A percentile compares a stretch with the other conserved stretches of the same genome.
phyloP scores from a whole-genome alignment of 2,797 vertebrate genomes.

The Chaetodon trifasciatus region DNA sequence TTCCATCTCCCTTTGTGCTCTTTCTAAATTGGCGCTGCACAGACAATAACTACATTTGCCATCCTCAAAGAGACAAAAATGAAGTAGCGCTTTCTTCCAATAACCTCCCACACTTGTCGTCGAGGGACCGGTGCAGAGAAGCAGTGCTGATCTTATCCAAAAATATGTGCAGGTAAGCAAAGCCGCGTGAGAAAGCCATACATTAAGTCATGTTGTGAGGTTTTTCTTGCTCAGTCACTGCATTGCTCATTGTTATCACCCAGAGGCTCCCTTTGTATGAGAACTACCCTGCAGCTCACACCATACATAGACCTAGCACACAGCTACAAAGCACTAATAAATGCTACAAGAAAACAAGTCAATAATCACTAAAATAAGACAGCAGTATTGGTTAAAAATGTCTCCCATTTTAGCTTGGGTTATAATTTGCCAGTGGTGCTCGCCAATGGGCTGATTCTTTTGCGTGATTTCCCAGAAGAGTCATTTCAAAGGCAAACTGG shows the following conservation, averaged over 20 bases:
- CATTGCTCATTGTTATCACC: slow-evolving; percentile 69
- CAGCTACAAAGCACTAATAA: slow-evolving; percentile 5
- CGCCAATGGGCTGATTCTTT: too few species aligned
- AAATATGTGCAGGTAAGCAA: slow-evolving; percentile 81
- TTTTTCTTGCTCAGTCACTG: slow-evolving; percentile 67
- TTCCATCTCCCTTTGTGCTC: slow-evolving; percentile 13
- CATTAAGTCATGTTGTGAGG: slow-evolving; percentile 69
- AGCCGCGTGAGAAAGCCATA: slow-evolving; percentile 65
- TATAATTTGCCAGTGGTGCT: not conserved
- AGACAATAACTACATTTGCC: slow-evolving; percentile 6
- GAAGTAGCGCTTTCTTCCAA: slow-evolving; percentile 31
- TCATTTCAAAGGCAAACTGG: not conserved
- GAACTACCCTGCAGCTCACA: slow-evolving; percentile 14
- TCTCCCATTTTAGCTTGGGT: not conserved
- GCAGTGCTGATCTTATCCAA: slow-evolving; percentile 81
- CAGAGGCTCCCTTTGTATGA: slow-evolving; percentile 19
- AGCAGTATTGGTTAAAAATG: not conserved
- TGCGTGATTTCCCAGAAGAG: not conserved
- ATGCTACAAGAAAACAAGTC: not conserved
- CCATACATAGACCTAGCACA: not conserved
- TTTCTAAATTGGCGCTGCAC: slow-evolving; percentile 28
- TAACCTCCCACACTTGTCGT: slow-evolving; percentile 61
- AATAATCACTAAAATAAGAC: not conserved
- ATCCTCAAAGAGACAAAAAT: slow-evolving; percentile 29
- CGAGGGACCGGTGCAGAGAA: slow-evolving; percentile 47